phyloP scores from a whole-genome alignment of 2,797 vertebrate species.

The Leontocebus nigricollis region DNA sequence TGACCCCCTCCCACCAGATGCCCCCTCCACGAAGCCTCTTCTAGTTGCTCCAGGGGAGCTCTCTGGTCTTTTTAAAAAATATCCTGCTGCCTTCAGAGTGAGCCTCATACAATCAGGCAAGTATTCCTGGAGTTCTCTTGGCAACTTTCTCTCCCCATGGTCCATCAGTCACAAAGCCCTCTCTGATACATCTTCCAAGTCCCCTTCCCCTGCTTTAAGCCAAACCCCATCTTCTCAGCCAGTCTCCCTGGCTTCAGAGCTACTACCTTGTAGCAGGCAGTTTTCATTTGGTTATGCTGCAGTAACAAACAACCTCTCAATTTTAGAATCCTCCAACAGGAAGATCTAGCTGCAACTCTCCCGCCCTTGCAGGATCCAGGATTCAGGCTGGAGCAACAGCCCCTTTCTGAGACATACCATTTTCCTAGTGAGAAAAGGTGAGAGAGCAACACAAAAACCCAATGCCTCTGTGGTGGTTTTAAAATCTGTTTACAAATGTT shows the following conservation, averaged over 20 bases:
- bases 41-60: neutral
- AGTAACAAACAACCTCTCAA: neutral
- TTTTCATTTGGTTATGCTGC: neutral
- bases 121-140: neutral
- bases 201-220: neutral
- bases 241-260: neutral
- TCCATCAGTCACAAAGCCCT: neutral
- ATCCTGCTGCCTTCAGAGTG: fast-evolving
- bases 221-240: neutral
- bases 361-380: neutral
- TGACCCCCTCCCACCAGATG: too few species aligned
- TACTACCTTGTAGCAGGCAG: neutral
- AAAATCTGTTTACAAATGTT: neutral
- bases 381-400: neutral
- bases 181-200: neutral
- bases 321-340: neutral
- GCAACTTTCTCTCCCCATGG: neutral
- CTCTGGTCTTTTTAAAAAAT: neutral
- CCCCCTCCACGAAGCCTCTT: neutral
- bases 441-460: neutral
- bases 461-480: neutral
- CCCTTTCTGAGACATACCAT: neutral
- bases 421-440: neutral
- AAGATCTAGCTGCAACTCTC: neutral
- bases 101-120: neutral